These are phyloP conservation scores for Okamejei kenojei DNA, from an alignment of 2,797 vertebrate species.

Conservation along the genomic window DNA sequence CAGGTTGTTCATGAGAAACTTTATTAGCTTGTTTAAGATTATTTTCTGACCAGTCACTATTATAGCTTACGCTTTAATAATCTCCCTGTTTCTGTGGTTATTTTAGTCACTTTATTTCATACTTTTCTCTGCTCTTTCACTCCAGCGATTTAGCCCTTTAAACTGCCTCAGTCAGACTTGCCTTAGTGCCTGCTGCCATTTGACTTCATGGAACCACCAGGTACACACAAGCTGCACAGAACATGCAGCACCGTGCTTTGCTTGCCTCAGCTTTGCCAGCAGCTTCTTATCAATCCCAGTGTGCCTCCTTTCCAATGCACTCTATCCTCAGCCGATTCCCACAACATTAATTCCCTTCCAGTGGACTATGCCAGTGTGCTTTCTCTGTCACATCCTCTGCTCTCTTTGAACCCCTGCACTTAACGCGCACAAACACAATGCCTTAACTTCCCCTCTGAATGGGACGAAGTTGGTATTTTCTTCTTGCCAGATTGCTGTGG, in stretches of 20 bases:
- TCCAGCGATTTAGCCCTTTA: conserved; percentile 63
- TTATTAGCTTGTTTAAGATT: background rate
- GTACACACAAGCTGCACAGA: conserved; percentile 49
- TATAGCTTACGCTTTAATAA: background rate
- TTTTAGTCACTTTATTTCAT: conserved; percentile 38
- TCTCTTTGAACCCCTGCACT: background rate
- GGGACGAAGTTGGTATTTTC: background rate
- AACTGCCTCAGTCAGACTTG: conserved; percentile 66
- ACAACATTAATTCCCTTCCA: conserved; percentile 41
- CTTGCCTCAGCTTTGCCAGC: conserved; percentile 45
- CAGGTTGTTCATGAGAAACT: background rate
- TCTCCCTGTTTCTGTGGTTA: background rate
- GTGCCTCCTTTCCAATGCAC: background rate
- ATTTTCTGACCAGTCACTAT: no score
- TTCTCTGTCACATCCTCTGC: background rate
- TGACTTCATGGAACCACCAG: conserved; percentile 68
- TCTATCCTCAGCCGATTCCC: background rate
- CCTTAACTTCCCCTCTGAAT: background rate
- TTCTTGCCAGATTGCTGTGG: background rate
- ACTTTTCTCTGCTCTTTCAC: conserved; percentile 41
- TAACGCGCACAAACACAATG: background rate
- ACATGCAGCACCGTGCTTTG: background rate
- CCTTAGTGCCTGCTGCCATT: conserved; percentile 71
- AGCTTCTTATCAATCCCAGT: conserved; percentile 45
- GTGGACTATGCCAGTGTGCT: background rate